Conservation (phyloP, 2,797 vertebrate species). For the Melanitta fusca region DNA sequence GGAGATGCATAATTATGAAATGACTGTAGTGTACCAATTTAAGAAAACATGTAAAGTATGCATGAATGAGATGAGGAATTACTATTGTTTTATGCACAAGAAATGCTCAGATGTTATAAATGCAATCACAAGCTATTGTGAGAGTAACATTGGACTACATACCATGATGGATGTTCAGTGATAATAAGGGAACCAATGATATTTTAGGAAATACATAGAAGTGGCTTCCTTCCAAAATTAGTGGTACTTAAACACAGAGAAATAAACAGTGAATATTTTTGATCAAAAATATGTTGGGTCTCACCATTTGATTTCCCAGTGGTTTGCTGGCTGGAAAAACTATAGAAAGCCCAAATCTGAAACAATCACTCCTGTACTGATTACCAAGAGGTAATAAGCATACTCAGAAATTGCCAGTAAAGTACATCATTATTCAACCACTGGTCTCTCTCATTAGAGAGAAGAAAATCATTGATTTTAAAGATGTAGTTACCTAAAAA, state of each 20-base stretch:
- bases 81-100: neutral
- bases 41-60: neutral
- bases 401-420: neutral
- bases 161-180: neutral
- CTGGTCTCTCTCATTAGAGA: neutral
- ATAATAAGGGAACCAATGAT: neutral
- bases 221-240: neutral
- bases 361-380: neutral
- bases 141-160: neutral
- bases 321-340: neutral
- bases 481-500: neutral
- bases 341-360: neutral
- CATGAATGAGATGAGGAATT: neutral
- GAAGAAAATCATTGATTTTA: neutral
- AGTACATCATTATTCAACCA: neutral
- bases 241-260: neutral
- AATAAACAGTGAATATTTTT: neutral
- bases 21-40: neutral
- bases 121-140: neutral
- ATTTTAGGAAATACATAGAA: neutral
- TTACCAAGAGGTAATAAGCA: neutral
- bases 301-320: neutral
- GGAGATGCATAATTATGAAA: neutral
- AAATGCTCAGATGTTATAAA: neutral
- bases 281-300: neutral